A percentile compares a stretch with the other conserved stretches of the same genome.
These are phyloP conservation scores for Limnothrissa miodon DNA, from an alignment of 2,113 vertebrate genomes.

Conservation along the genomic window DNA sequence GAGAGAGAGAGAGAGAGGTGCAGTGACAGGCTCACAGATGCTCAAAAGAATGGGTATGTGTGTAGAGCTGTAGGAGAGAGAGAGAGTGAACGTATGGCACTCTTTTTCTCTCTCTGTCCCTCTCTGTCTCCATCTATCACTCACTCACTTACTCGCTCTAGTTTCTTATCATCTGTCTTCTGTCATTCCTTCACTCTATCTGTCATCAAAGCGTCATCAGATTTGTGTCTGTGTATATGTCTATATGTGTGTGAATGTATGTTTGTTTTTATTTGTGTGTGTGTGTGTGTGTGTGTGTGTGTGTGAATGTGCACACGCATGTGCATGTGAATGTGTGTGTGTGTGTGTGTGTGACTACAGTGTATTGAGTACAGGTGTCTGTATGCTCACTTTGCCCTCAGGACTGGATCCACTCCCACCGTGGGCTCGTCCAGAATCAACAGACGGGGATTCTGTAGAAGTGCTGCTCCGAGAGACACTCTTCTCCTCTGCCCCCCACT, in stretches of 20 bases:
- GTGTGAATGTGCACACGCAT: neutral
- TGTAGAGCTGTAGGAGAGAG: neutral
- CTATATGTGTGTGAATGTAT: neutral
- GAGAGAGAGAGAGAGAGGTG: neutral
- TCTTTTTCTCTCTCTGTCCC: neutral
- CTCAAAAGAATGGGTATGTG: neutral
- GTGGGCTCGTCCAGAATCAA: conserved; percentile 78
- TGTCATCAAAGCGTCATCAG: neutral
- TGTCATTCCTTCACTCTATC: neutral
- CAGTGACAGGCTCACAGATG: neutral
- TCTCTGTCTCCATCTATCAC: neutral
- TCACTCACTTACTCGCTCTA: neutral
- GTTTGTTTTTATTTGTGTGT: too few relatives aligned
- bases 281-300: neutral
- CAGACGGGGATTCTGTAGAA: conserved; percentile 76
- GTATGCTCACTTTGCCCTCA: conserved; percentile 66
- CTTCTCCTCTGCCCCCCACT: conserved; percentile 73
- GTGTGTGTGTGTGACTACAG: neutral
- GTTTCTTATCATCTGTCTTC: neutral
- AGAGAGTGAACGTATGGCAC: neutral
- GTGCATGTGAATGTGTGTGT: neutral
- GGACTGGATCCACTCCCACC: conserved; percentile 76
- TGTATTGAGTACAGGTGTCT: neutral
- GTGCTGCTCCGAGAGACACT: conserved; percentile 73
- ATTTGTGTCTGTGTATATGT: neutral